Evolutionary conservation across 1,140 invertebrate genomes (phyloP).

Genomic region (Leptonema lineaticorne): DNA sequence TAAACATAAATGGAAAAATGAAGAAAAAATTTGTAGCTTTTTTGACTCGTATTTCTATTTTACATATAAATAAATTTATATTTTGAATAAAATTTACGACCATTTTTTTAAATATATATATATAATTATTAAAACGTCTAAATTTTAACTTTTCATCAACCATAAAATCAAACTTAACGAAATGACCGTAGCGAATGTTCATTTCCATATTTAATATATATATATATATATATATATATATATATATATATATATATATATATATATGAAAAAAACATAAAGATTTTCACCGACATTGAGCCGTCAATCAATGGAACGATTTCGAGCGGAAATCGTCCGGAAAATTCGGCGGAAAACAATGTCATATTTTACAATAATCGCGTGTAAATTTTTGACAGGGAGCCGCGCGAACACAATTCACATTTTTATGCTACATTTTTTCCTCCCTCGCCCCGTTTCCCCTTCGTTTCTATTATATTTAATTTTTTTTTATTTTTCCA

Average conservation of each 20-base stretch:
- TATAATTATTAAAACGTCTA: too few species aligned
- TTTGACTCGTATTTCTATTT: too few species aligned
- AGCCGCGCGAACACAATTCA: slow-evolving; percentile 11
- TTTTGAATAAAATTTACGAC: too few species aligned
- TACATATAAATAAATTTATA: too few species aligned
- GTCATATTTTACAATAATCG: slow-evolving; percentile 16
- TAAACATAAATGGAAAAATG: too few species aligned
- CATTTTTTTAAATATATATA: too few species aligned
- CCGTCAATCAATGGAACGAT: neutral
- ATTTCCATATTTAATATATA: too few species aligned
- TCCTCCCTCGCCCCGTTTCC: neutral
- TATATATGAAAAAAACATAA: neutral
- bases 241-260: neutral
- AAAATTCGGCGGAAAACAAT: slow-evolving; percentile 11
- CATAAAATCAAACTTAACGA: too few species aligned
- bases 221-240: neutral
- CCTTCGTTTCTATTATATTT: neutral
- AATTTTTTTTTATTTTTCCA: slow-evolving; percentile 4
- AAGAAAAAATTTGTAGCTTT: too few species aligned
- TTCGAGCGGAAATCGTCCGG: neutral
- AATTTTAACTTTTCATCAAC: too few species aligned
- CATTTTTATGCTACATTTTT: too few species aligned
- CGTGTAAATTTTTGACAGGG: slow-evolving; percentile 26
- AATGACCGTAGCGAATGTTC: too few species aligned
- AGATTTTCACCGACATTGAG: neutral